These are phyloP conservation scores for Oasisia sp. DNA, from an alignment of 2,888 invertebrate species.

Conservation along the genomic window DNA sequence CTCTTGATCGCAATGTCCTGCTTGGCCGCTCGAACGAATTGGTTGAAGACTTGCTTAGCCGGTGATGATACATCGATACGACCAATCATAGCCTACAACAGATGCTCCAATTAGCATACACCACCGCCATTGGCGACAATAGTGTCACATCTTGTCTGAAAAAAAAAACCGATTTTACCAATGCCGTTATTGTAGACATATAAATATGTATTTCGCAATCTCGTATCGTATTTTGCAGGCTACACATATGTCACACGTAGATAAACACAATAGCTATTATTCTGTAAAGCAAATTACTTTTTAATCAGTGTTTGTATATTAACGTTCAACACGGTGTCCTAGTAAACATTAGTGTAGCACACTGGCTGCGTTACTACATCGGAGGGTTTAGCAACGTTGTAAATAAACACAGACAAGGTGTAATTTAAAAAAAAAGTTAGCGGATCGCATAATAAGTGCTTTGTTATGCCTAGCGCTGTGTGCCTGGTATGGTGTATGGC, in stretches of 20 bases:
- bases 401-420: too few relatives aligned
- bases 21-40: neutral
- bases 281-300: neutral
- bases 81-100: neutral
- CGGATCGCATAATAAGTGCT: neutral
- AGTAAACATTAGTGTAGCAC: too few relatives aligned
- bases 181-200: neutral
- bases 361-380: neutral
- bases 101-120: neutral
- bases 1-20: neutral
- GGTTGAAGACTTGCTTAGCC: neutral
- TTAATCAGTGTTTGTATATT: neutral
- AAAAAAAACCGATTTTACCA: neutral
- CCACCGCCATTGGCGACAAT: neutral
- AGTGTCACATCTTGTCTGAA: neutral
- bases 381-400: neutral
- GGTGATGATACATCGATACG: neutral
- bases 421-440: neutral
- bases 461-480: neutral
- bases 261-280: neutral
- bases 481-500: neutral
- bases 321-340: neutral
- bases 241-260: neutral
- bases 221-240: neutral
- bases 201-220: neutral